Evolutionary conservation across 2,113 vertebrate genomes (phyloP).

Genomic region (Xenopus borealis): DNA sequence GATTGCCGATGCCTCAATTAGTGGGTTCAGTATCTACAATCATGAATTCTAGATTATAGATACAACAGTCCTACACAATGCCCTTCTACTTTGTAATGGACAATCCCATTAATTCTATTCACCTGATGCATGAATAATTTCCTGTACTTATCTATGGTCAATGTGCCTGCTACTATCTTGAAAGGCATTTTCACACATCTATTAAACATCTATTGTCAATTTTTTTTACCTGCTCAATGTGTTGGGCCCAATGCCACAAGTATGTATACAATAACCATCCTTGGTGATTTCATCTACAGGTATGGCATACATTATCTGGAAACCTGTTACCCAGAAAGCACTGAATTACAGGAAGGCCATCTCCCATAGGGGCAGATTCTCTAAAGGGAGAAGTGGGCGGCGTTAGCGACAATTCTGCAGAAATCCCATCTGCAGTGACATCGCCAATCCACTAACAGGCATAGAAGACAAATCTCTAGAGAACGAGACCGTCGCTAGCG

Average conservation of each 20-base stretch:
- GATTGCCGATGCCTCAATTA: slow-evolving; percentile 17
- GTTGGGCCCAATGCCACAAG: neutral
- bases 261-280: too few relatives aligned
- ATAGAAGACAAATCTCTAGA: too few relatives aligned
- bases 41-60: slow-evolving; percentile 6
- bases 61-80: slow-evolving; percentile 6
- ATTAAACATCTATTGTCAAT: slow-evolving; percentile 15
- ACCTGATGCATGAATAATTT: neutral
- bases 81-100: neutral
- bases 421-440: too few relatives aligned
- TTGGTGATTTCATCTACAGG: too few relatives aligned
- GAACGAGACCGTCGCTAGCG: too few relatives aligned
- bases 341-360: too few relatives aligned
- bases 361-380: too few relatives aligned
- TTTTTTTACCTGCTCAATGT: neutral
- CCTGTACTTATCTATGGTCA: slow-evolving; percentile 13
- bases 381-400: too few relatives aligned
- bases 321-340: too few relatives aligned
- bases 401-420: too few relatives aligned
- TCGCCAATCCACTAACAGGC: too few relatives aligned
- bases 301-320: too few relatives aligned
- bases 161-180: neutral
- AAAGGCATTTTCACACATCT: slow-evolving; percentile 6
- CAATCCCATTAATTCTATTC: slow-evolving; percentile 2
- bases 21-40: slow-evolving; percentile 14